Base-by-base conservation (phyloP, 1,140 invertebrate species). In the Lepidurus apus region DNA sequence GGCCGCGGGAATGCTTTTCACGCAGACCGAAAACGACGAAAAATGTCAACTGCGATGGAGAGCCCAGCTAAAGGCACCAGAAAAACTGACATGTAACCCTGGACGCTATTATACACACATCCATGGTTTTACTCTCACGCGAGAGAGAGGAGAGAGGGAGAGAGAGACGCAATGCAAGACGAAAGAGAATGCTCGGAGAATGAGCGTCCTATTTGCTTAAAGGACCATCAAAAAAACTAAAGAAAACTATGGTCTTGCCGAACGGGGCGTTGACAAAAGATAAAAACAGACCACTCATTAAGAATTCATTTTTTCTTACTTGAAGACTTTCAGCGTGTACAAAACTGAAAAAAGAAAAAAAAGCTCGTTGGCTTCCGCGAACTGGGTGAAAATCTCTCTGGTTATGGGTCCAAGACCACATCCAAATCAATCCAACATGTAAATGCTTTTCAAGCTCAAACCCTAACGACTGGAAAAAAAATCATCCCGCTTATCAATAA, bases 211-310 rank as follows among this genome's bases (percentile, higher is more conserved):
- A 65, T n/a, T 11, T n/a, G 53, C 17, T n/a, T 65, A 17, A 65
- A 65, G 53, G 17, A n/a, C 53, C 1, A 9, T 65, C 17, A 7
- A 17, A 65, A 65, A 65, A 65, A 65, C n/a, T 21, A 65, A 17
- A n/a, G 17, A 13, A 65, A 65, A 17, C 53, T 13, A 9, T 65
- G 53, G 53, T 21, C 53, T 65, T 65, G 17, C 17, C 53, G 21
- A 65, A 21, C 4, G 6, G 45, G 53, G 53, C 21, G 53, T 65
- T 65, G n/a, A 65, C 53, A 65, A 65, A 65, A 21, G 21, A 65
- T 65, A 65, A 65, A 47, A 65, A 21, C 53, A 65, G 53, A 65
- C 53, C 53, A 65, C 53, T 65, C 53, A 65, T 65, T 65, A 65
- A 65, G 53, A 65, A 65, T 65, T 13, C 53, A 65, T 65, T 65